Evolutionary conservation across 2,113 vertebrate species (phyloP), one percentile per base, ranked within the genome.

Genomic region (Nibea albiflora): DNA sequence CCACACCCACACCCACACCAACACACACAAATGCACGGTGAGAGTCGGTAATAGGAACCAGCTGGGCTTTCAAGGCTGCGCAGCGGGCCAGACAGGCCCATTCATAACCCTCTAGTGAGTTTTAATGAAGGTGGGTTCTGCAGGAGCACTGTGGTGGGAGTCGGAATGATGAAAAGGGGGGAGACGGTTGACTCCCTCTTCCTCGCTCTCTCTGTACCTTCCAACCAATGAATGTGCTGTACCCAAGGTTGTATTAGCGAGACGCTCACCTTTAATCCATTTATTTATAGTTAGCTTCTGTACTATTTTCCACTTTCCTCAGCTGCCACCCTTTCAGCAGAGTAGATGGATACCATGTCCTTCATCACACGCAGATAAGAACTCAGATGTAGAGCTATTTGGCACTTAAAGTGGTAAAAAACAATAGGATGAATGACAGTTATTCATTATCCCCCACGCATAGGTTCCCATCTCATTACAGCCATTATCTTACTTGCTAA

Each of bases 81-180:
- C 89, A 86, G 87, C 42, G 69, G 89, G 80, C 91, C 89, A 95
- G 94, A 94, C 94, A 92, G 89, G 85, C 90, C 90, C 95, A 95
- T 95, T 96, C 94, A 95, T 96, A 96, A 95, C 91, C 92, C 92
- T 93, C 91, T 85, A 77, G 89, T 92, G 91, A 90, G 91, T 88
- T 94, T 93, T 94, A 94, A 95, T 94, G 94, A 95, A 94, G 93
- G 92, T 90, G 81, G 87, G 90, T 90, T 89, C 81, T 86, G 91
- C 85, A 84, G 87, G 65, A 81, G 86, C 70, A 63, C 73, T 61
- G 85, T 70, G 81, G 88, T 78, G 74, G 73, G 72, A 77, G 79
- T 26, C 63, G 84, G 69, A 47, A 87, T 85, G 83, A 89, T 90
- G 88, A 89, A 90, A 82, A 63, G 72, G 64, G 63, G 42, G 70